A percentile compares a stretch with the other conserved stretches of the same genome.
Conservation (phyloP, 2,113 vertebrate genomes). For the Oenanthe oenanthe region DNA sequence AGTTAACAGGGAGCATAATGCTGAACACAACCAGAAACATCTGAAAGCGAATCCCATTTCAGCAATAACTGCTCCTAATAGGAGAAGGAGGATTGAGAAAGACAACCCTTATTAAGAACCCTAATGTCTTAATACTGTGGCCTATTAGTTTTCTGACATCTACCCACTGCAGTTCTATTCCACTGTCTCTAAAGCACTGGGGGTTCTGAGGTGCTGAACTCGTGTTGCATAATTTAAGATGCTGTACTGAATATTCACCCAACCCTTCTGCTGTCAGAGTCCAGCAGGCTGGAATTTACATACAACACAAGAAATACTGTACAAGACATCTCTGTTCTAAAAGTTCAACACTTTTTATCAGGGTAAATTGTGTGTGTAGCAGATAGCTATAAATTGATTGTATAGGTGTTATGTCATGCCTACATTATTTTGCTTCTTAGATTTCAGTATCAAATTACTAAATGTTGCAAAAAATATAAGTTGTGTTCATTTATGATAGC, state of each 20-base stretch:
- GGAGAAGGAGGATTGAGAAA: background rate
- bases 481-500: background rate
- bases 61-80: background rate
- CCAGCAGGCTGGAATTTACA: background rate
- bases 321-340: background rate
- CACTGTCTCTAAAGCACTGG: background rate
- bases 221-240: background rate
- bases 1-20: constrained; percentile 8
- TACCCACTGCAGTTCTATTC: background rate
- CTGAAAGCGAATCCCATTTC: background rate
- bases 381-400: background rate
- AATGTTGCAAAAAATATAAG: background rate
- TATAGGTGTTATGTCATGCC: background rate
- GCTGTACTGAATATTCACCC: background rate
- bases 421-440: background rate
- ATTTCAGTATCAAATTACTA: background rate
- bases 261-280: background rate
- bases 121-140: background rate
- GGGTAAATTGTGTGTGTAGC: background rate
- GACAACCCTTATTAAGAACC: background rate
- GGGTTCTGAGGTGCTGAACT: background rate
- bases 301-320: background rate
- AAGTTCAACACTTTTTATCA: background rate
- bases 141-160: background rate
- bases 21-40: background rate